These are phyloP conservation scores for Pogonomyrmex barbatus DNA, from an alignment of 1,140 invertebrate species.

Conservation along the genomic window DNA sequence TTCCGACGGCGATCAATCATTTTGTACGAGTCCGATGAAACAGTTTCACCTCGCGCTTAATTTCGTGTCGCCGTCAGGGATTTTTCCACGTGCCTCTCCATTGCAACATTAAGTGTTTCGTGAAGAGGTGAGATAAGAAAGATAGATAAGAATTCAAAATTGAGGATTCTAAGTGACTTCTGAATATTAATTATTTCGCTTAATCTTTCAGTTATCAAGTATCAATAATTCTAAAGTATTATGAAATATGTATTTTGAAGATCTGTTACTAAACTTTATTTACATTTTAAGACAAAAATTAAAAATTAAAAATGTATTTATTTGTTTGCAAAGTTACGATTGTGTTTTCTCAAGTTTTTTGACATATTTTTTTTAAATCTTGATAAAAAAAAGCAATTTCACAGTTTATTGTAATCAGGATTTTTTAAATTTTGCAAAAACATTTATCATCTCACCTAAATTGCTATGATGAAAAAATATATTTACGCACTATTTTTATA, in stretches of 20 bases:
- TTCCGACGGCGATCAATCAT: conserved; percentile 63
- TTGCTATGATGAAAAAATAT: no score
- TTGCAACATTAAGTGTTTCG: background rate
- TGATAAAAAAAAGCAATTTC: no score
- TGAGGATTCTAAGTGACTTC: background rate
- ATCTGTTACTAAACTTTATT: no score
- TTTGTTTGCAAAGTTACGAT: no score
- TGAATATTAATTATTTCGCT: background rate
- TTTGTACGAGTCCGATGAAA: conserved; percentile 33
- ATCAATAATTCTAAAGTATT: background rate
- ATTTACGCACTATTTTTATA: no score
- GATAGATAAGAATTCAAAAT: background rate
- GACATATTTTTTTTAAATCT: no score
- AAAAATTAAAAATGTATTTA: no score
- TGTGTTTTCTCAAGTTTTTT: no score
- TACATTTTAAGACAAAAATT: no score
- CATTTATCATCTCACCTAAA: no score
- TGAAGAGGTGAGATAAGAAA: background rate
- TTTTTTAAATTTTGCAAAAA: no score
- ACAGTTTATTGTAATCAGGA: no score
- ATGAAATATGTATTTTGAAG: background rate
- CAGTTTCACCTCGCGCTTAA: conserved; percentile 45
- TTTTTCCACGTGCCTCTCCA: background rate
- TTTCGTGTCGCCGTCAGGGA: background rate
- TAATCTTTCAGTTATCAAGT: background rate